Evolutionary conservation across 2,888 invertebrate genomes (phyloP), one percentile per base, ranked within the genome.

Genomic region (Pristionchus entomophagus): DNA sequence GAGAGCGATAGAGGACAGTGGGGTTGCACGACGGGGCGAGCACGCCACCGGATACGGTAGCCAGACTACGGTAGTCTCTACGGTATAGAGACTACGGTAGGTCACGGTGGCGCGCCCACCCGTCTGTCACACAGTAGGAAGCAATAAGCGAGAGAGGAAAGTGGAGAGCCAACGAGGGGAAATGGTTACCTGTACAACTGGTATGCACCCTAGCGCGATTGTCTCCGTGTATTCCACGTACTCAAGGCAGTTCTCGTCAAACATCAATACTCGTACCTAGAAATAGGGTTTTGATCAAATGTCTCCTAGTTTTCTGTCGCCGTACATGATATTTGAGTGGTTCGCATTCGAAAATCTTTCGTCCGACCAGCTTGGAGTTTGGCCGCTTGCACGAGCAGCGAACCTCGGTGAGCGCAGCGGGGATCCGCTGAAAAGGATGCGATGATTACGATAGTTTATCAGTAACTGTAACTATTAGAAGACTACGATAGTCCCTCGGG

Each of bases 351-450:
- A 93, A 93, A 62, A 92, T 92, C 29, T 92, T 87, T 56, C 89
- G 91, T 19, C 93, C 93, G 41, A 93, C 92, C 62, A 93, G 87
- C 73, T 89, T 89, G 35, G 91, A 84, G 69, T 92, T 92, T 5
- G 93, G 93, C 59, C 91, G 84, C 26, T 89, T 89, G 87, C 93
- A 93, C 38, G 91, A 92, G 86, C 93, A 93, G 81, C 92, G 92
- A 10, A 92, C 92, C 88, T 93, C 93, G 22, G 93, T 93, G 59
- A 93, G 87, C 0, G 93, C 92, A 0, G 93, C 92, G 22, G 93
- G 93, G 73, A 93, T 91, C 85, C 93, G 87, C 92, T 93, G 88
- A 86, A 92, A 87, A 62, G 53, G 56, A 5, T n/a, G n/a, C n/a
- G n/a, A n/a, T n/a, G n/a, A n/a, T n/a, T n/a, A n/a, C n/a, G n/a